phyloP scores from a whole-genome alignment of 1,140 invertebrate genomes.

The Latrodectus geometricus region DNA sequence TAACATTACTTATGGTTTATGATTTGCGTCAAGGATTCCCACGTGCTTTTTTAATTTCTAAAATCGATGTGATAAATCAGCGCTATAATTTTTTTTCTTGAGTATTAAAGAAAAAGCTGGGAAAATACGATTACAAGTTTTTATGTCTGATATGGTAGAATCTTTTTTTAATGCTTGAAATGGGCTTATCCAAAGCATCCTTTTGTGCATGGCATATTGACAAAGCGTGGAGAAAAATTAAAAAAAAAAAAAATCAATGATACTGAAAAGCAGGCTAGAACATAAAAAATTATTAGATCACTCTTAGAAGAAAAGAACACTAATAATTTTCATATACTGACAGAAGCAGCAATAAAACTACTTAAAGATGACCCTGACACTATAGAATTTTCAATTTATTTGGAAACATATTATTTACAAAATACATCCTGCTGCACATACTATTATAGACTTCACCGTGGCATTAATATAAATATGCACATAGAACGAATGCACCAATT shows the following conservation, averaged over 20 bases:
- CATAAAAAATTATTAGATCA: not conserved
- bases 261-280: not conserved
- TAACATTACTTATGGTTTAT: conserved; percentile 11
- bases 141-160: conserved; percentile 46
- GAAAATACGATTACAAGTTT: not conserved
- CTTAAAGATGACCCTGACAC: not conserved
- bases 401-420: not conserved
- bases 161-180: conserved; percentile 6
- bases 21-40: conserved; percentile 21
- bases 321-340: not conserved
- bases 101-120: not conserved
- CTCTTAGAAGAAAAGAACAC: not conserved
- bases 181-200: not conserved
- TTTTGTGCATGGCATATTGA: conserved; percentile 17
- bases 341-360: no score
- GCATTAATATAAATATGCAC: conserved; percentile 16
- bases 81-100: not conserved
- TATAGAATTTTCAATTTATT: no score
- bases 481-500: conserved; percentile 3
- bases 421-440: not conserved
- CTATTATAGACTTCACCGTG: not conserved
- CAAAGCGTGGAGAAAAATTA: conserved; percentile 9
- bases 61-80: not conserved
- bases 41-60: conserved; percentile 13
- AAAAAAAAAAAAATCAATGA: not conserved